Conservation (phyloP, 2,888 invertebrate genomes). For the Calliscelio sp. region DNA sequence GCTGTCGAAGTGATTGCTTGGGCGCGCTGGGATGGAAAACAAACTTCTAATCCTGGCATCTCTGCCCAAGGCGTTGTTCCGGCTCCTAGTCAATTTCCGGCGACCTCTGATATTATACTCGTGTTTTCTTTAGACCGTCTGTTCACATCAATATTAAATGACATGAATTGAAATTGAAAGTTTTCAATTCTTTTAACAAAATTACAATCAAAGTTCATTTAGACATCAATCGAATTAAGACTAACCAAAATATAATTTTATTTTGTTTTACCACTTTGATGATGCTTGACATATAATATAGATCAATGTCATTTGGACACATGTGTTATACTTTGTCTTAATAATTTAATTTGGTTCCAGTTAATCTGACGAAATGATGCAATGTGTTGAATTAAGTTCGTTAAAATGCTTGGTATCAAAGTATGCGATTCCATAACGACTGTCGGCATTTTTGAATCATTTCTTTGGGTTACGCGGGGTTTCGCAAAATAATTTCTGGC, state of each 20-base stretch:
- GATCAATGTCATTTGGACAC: too few relatives aligned
- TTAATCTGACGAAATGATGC: constrained; percentile 24
- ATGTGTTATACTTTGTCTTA: constrained; percentile 25
- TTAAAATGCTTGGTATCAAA: constrained; percentile 64
- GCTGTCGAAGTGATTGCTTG: constrained; percentile 62
- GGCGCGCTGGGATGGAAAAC: constrained; percentile 77
- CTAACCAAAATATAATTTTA: too few relatives aligned
- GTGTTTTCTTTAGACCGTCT: constrained; percentile 65
- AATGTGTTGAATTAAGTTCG: constrained; percentile 50
- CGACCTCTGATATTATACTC: constrained; percentile 50
- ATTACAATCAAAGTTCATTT: too few relatives aligned
- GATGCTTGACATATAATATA: too few relatives aligned
- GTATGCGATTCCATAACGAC: constrained; percentile 54
- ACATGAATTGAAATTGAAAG: constrained; percentile 33
- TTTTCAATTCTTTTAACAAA: too few relatives aligned
- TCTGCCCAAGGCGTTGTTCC: constrained; percentile 77
- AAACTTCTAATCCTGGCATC: constrained; percentile 77
- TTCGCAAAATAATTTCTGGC: constrained; percentile 61
- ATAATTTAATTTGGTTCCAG: constrained; percentile 26
- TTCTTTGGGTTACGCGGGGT: constrained; percentile 47
- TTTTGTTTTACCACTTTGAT: too few relatives aligned
- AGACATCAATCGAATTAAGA: too few relatives aligned
- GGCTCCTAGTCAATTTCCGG: constrained; percentile 79
- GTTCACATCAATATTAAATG: constrained; percentile 44
- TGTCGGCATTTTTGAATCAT: constrained; percentile 56